Base-by-base conservation (phyloP, 2,888 invertebrate species). In the Gandaritis pyraliata region DNA sequence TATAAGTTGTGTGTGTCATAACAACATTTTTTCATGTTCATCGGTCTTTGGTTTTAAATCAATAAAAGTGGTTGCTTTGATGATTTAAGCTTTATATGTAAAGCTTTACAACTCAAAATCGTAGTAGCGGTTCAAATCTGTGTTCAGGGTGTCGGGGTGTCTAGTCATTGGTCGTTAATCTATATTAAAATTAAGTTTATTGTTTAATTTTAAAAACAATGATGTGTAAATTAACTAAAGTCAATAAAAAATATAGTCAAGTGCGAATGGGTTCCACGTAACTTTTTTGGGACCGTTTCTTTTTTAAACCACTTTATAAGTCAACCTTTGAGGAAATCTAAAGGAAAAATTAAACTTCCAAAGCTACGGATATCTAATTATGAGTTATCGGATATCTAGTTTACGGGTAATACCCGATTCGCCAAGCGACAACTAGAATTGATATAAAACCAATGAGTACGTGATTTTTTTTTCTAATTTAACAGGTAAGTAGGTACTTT, bases 81-180 rank as follows among this genome's bases (percentile, higher is more conserved):
- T 6, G 5, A 10, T 30, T 29, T 11, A 11, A 16, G 12, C 7
- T 39, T 48, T 60, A 59, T 1, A 0, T 0, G 1, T 23, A 45
- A 12, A 8, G 15, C 18, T 12, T 57, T 63, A 63, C 45, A 39
- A 61, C 60, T 46, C 4, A 60, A 60, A 66, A 51, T 61, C 10
- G 16, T 16, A 41, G 8, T 55, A 3, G 6, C 23, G 7, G 33
- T 50, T n/a, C 33, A 71, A 73, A 71, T 72, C 71, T 71, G 64
- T 71, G 79, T 71, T 70, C 72, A 68, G 76, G 86, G 85, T 13
- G 39, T 39, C 5, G 16, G 43, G 43, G 15, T 88, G 90, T 90
- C 89, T 88, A 91, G 90, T 90, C 91, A 90, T 89, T 75, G 83
- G 79, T 83, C 81, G 85, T 88, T 90, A 89, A 91, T 92, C 85